phyloP scores from a whole-genome alignment of 2,888 invertebrate genomes.

The Pyrocoelia pectoralis region DNA sequence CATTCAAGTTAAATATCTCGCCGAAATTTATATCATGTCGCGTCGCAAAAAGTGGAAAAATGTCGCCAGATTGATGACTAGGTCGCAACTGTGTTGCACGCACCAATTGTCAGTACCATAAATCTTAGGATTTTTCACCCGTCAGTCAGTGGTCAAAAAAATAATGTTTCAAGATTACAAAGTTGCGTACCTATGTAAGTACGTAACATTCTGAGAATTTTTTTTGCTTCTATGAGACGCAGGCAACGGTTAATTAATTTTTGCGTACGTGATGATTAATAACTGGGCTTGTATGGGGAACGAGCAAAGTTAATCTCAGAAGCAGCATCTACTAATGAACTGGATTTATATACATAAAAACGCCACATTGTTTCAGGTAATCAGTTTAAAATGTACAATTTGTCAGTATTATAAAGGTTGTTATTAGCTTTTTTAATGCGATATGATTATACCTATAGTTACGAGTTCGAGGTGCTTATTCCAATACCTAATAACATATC shows the following conservation, averaged over 20 bases:
- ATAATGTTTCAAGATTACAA: background rate
- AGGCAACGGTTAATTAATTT: background rate
- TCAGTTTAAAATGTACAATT: constrained; percentile 9
- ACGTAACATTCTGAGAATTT: background rate
- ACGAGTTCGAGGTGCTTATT: too few species aligned
- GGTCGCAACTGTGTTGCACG: too few species aligned
- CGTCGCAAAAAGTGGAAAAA: too few species aligned
- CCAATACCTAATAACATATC: too few species aligned
- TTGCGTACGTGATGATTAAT: background rate
- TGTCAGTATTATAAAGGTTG: constrained; percentile 13
- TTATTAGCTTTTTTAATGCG: constrained; percentile 5
- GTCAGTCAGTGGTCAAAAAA: background rate
- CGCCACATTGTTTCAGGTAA: constrained; percentile 11
- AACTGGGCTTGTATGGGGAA: background rate
- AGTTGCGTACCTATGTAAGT: too few species aligned
- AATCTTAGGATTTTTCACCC: too few species aligned
- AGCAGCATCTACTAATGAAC: background rate
- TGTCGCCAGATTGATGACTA: too few species aligned
- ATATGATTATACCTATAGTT: too few species aligned
- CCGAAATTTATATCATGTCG: too few species aligned
- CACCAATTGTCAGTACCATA: too few species aligned
- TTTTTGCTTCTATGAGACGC: background rate
- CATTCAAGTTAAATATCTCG: too few species aligned
- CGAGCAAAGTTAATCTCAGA: background rate
- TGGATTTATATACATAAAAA: background rate